These are phyloP conservation scores for Oceanites oceanicus DNA, from an alignment of 2,113 vertebrate genomes.

Conservation along the genomic window DNA sequence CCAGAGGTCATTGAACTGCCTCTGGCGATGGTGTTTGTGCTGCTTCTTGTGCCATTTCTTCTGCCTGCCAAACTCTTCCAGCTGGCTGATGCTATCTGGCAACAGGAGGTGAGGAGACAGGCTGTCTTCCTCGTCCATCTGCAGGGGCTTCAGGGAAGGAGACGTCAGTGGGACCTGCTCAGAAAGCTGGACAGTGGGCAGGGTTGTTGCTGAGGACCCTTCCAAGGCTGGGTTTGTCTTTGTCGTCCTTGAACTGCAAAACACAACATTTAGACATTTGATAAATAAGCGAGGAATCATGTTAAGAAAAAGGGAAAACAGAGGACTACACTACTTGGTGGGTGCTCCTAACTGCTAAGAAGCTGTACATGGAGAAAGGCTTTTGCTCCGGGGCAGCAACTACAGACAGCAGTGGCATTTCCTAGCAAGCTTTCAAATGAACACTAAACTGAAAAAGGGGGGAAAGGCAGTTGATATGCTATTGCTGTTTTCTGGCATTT, in stretches of 20 bases:
- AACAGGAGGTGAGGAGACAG: constrained; percentile 88
- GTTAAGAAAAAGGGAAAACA: not conserved
- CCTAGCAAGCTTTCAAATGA: not conserved
- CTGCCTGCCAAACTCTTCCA: constrained; percentile 94
- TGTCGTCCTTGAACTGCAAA: constrained; percentile 36
- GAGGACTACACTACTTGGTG: not conserved
- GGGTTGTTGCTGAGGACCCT: constrained; percentile 22
- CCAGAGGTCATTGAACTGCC: constrained; percentile 98
- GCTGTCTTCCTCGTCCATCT: constrained; percentile 81
- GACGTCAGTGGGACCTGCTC: constrained; percentile 44
- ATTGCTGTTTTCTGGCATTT: not conserved
- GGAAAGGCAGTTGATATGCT: not conserved
- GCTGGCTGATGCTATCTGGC: constrained; percentile 94
- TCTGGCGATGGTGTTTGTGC: constrained; percentile 83
- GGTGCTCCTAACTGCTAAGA: not conserved
- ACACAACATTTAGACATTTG: not conserved
- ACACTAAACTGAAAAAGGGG: not conserved
- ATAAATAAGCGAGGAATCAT: not conserved
- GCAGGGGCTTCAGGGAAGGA: constrained; percentile 55
- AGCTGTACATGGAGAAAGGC: not conserved
- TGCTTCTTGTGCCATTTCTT: constrained; percentile 88
- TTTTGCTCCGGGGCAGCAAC: not conserved
- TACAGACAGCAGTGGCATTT: not conserved
- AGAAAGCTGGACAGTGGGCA: constrained; percentile 39
- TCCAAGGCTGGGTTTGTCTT: constrained; percentile 32